Evolutionary conservation across 2,797 vertebrate species (phyloP), one percentile per base, ranked within the genome.

Genomic region (Chrysolophus pictus): DNA sequence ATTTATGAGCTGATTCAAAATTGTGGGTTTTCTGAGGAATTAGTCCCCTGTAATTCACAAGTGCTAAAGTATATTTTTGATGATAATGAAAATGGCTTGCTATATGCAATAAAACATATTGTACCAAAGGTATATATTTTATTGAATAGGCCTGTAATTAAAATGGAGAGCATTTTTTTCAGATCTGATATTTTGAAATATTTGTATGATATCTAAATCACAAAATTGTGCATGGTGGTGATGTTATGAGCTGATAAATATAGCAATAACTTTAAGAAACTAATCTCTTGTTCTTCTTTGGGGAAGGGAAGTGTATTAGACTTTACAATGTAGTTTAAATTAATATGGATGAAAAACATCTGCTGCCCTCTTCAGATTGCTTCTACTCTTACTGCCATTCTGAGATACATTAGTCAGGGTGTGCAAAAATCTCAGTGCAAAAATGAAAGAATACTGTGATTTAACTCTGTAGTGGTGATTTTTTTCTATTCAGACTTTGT

Each of bases 121-220:
- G 91, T 95, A 92, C 94, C 94, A 94, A 94, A 93, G 94, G 78
- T 92, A 92, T 96, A 96, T 96, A 97, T 96, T 97, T 97, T 97
- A 91, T 77, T 88, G 90, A 90, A 81, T 85, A 95, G 93, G 31
- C 69, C 87, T 93, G 75, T 94, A 92, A 76, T 84, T 93, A 76
- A 94, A 95, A 93, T 68, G 51, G 83, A 93, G 39, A 95, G 29
- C 42, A 62, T 96, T 96, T 55, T 96, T 96, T 96, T 95, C 91
- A 94, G 82, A 95, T 84, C 84, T 95, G 91, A 39, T 94, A 91
- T 94, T 97, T 96, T 96, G 88, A 94, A 95, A 88, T 90, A 94
- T 94, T 95, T 97, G 67, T 96, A 96, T 93, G 74, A 79, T 95
- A 93, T 85, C 37, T 87, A 78, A 90, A 44, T 83, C 87, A 87